phyloP scores from a whole-genome alignment of 2,113 vertebrate genomes.

The Zingel zingel region DNA sequence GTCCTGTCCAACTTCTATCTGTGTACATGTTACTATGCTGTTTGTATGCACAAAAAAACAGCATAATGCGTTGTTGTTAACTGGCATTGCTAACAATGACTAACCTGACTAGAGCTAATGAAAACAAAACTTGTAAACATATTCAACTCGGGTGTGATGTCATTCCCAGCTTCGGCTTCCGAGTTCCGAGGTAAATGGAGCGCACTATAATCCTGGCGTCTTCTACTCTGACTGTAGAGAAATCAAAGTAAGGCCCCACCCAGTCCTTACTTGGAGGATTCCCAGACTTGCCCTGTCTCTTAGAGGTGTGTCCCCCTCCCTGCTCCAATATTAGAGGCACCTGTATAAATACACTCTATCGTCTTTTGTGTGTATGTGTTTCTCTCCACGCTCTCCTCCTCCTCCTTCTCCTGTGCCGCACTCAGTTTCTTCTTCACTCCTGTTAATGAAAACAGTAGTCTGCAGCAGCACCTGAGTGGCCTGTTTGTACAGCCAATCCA shows the following conservation, averaged over 20 bases:
- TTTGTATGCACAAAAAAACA: too few relatives aligned
- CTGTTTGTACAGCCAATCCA: constrained; percentile 70
- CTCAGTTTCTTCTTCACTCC: constrained; percentile 64
- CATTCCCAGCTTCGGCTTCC: too few relatives aligned
- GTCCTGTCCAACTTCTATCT: too few relatives aligned
- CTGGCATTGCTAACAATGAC: too few relatives aligned
- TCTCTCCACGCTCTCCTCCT: constrained; percentile 22
- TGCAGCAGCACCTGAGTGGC: constrained; percentile 75
- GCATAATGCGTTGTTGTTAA: too few relatives aligned
- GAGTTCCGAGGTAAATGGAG: too few relatives aligned
- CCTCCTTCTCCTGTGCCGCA: constrained; percentile 38
- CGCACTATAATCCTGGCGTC: background rate
- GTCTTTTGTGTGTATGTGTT: constrained; percentile 52
- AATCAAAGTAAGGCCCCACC: constrained; percentile 32
- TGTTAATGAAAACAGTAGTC: constrained; percentile 73
- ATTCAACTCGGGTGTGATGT: too few relatives aligned
- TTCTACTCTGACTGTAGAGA: constrained; percentile 18
- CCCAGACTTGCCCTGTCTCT: constrained; percentile 56
- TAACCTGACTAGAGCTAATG: too few relatives aligned
- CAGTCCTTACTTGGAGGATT: constrained; percentile 27
- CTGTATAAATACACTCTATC: constrained; percentile 73
- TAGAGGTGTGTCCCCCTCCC: constrained; percentile 51
- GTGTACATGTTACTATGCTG: too few relatives aligned
- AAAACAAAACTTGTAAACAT: too few relatives aligned
- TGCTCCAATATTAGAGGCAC: constrained; percentile 62